These are phyloP conservation scores for Capromys pilorides DNA, from an alignment of 2,797 vertebrate genomes.

Conservation along the genomic window DNA sequence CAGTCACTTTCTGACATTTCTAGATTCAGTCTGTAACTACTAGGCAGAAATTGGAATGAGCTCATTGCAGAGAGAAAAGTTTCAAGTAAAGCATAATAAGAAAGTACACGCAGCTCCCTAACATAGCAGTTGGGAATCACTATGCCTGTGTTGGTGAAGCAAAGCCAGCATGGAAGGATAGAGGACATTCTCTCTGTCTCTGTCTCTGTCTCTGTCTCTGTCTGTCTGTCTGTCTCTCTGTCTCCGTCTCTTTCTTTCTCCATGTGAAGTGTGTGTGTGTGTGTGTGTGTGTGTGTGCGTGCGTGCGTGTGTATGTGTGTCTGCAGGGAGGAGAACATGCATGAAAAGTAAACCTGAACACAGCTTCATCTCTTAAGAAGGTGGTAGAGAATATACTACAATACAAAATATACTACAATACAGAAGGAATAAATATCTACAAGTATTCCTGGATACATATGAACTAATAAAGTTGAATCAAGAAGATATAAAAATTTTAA, in stretches of 20 bases:
- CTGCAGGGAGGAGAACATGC: neutral
- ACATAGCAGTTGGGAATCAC: neutral
- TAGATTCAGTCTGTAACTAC: constrained; percentile 14
- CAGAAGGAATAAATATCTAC: too few species aligned
- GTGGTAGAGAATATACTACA: neutral
- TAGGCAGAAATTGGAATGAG: constrained; percentile 2
- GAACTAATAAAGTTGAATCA: too few species aligned
- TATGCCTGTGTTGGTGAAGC: neutral
- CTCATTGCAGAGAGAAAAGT: neutral
- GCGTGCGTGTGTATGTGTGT: neutral
- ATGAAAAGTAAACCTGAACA: neutral
- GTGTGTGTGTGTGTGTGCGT: neutral
- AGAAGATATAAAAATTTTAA: too few species aligned
- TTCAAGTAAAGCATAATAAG: constrained; percentile 42
- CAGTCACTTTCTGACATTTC: constrained; percentile 33
- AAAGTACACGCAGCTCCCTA: neutral
- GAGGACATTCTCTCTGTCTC: neutral
- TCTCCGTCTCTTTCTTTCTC: too few species aligned
- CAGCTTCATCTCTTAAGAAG: neutral
- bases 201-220: neutral
- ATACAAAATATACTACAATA: neutral
- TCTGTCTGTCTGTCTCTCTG: too few species aligned
- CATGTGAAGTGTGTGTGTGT: neutral
- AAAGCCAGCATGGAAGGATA: neutral
- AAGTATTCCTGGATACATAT: too few species aligned